phyloP scores from a whole-genome alignment of 2,797 vertebrate genomes.

The Huso huso region DNA sequence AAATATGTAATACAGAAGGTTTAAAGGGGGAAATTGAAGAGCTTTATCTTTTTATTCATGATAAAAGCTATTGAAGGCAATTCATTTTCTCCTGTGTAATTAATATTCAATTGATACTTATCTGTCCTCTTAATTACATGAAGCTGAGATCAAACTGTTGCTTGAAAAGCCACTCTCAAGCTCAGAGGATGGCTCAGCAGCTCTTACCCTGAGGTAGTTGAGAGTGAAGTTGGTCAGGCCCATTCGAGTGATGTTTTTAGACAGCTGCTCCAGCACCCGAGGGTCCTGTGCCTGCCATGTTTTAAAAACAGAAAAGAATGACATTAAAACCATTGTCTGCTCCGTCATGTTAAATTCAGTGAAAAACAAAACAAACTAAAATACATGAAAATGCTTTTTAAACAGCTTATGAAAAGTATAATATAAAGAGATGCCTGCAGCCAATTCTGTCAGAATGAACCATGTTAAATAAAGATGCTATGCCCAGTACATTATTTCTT shows the following conservation, averaged over 20 bases:
- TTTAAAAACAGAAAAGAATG: constrained; percentile 18
- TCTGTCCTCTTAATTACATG: neutral
- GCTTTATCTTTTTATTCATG: too few species aligned
- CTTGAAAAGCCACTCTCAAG: neutral
- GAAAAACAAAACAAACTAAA: neutral
- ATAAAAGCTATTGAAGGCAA: too few species aligned
- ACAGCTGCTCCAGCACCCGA: constrained; percentile 98
- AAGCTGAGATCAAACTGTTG: neutral
- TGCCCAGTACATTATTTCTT: too few species aligned
- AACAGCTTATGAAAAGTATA: too few species aligned
- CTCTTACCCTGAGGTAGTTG: constrained; percentile 99
- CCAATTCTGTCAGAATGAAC: too few species aligned
- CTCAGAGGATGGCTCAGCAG: neutral
- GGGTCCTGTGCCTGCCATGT: constrained; percentile 87
- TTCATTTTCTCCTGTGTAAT: too few species aligned
- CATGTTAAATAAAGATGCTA: too few species aligned
- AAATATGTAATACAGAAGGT: too few species aligned
- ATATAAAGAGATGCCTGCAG: too few species aligned
- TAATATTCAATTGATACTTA: neutral
- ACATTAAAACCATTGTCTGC: neutral
- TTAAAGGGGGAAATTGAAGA: too few species aligned
- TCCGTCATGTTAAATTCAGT: neutral
- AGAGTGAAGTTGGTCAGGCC: constrained; percentile 98
- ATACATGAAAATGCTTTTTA: too few species aligned
- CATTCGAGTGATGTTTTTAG: constrained; percentile 99